These are phyloP conservation scores for Eumacrocentrus americanus DNA, from an alignment of 2,888 invertebrate genomes.

Conservation along the genomic window DNA sequence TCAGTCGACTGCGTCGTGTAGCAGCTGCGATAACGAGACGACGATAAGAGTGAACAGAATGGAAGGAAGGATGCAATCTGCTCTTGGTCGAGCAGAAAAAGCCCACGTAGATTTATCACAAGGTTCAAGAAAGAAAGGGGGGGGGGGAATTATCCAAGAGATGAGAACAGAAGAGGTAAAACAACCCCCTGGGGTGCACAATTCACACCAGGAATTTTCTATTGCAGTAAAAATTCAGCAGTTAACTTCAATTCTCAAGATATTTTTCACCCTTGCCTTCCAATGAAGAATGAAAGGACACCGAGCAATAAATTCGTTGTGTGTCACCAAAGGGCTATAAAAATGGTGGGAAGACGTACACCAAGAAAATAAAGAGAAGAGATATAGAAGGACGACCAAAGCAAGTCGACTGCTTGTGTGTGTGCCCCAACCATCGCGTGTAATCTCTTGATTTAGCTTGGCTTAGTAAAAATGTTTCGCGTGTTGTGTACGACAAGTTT, in stretches of 20 bases:
- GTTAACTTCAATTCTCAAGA: not conserved
- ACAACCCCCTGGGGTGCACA: not conserved
- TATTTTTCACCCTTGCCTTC: not conserved
- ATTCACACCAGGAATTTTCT: not conserved
- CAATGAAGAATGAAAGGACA: not conserved
- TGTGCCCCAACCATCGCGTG: constrained; percentile 10
- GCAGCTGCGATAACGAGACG: constrained; percentile 5
- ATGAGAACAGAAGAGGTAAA: not conserved
- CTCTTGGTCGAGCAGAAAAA: not conserved
- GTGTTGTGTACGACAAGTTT: not conserved
- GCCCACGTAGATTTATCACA: not conserved
- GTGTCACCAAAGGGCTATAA: not conserved
- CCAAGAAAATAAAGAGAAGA: constrained; percentile 11
- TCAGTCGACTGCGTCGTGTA: constrained; percentile 1
- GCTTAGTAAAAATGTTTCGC: constrained; percentile 16
- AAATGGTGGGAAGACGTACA: not conserved
- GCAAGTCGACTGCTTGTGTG: constrained; percentile 25
- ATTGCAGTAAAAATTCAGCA: not conserved
- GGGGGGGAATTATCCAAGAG: not conserved
- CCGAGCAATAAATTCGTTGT: not conserved
- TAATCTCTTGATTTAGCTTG: constrained; percentile 48
- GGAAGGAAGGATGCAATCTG: not conserved
- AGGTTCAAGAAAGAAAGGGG: not conserved
- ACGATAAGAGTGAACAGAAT: not conserved
- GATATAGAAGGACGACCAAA: not conserved